Base-by-base conservation (phyloP, 2,113 vertebrate genomes). In the Microtus ochrogaster region DNA sequence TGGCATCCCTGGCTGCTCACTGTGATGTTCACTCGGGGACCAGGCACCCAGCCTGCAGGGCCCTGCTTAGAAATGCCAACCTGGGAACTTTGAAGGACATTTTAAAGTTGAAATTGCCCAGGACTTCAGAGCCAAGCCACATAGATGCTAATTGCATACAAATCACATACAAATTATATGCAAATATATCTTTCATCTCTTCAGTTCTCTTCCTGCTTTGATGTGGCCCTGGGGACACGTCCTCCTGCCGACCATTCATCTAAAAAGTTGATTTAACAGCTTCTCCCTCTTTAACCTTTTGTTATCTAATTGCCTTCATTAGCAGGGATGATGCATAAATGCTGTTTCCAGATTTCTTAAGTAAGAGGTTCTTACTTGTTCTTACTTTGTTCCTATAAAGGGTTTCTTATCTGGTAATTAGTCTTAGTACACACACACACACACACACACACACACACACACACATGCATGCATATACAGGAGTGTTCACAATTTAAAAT, bases 261-360 rank as follows among this genome's bases (percentile, higher is more conserved):
- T 83, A 44, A 77, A 93, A 94, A 81, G 93, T 55, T 92, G 93
- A 85, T 81, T 94, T 87, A 79, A 90, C 92, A 88, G 88, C 88
- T 95, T 76, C 61, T 83, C 76, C 49, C 94, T 74, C 88, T 84
- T 66, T 93, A 95, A 86, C 79, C 76, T 96, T 92, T 92, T 88
- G 94, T 93, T 90, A 78, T 49, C 88, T 96, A 96, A 97, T 94
- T 95, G 83, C 74, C 68, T 96, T 96, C 87, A 84, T 96, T 79
- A 95, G 83, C 47, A 70, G 47, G 73, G n/a, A 58, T 84, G 63
- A 92, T 73, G 76, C 65, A 49, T 52, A 88, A 85, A 90, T 2
- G 6, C 17, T 55, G 66, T 78, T 49, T 49, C 30, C 74, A 47
- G 65, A 78, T 85, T 81, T 90, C 39, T 79, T 47, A 93, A 92